A percentile compares a stretch with the other conserved stretches of the same genome.
phyloP scores from a whole-genome alignment of 2,113 vertebrate genomes.

The Ailurus styani region DNA sequence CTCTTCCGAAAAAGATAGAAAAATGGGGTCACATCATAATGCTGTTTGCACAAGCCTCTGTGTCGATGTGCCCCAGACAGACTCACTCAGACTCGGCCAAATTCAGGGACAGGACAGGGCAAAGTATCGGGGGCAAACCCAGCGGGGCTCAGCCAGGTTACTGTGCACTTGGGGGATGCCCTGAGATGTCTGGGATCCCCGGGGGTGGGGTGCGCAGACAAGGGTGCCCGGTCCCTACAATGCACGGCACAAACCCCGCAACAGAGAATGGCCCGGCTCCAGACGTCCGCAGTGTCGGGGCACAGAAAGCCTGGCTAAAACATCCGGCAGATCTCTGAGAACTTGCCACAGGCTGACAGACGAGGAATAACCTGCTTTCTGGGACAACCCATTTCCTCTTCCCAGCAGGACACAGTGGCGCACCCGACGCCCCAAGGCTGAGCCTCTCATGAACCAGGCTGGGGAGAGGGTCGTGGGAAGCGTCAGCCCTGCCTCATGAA shows the following conservation, averaged over 20 bases:
- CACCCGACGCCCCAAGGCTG: fast-evolving
- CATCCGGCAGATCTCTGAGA: fast-evolving
- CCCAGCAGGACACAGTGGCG: fast-evolving
- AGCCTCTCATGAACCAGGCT: background rate
- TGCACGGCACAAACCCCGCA: fast-evolving
- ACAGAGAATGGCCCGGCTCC: fast-evolving
- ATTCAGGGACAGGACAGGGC: no score
- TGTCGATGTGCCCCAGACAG: background rate
- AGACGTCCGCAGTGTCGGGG: fast-evolving
- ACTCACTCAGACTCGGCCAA: background rate
- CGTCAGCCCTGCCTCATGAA: no score
- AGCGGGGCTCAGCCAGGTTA: fast-evolving
- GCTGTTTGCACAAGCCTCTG: background rate
- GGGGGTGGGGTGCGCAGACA: no score
- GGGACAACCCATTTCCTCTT: background rate
- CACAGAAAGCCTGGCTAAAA: fast-evolving
- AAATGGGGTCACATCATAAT: fast-evolving
- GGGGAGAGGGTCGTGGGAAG: fast-evolving
- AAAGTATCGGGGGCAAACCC: no score
- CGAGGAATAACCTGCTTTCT: fast-evolving
- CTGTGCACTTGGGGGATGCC: background rate
- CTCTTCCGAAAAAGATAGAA: background rate
- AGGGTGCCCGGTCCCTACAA: fast-evolving
- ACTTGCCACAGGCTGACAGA: fast-evolving
- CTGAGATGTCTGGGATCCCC: no score